Base-by-base conservation (phyloP, 2,113 vertebrate species). In the Notarius lentiginosus region DNA sequence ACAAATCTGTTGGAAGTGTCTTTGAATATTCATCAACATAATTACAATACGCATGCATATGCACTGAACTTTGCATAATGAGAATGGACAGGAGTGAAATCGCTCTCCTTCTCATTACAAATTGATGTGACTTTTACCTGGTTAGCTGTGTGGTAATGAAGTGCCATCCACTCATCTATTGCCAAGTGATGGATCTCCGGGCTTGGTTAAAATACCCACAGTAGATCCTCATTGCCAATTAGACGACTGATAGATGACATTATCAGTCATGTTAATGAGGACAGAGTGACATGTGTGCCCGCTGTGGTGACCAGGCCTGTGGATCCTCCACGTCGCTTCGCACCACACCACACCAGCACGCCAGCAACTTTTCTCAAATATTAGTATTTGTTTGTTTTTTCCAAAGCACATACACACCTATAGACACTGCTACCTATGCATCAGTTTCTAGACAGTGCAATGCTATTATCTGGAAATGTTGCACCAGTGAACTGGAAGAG, bases 231-330 rank as follows among this genome's bases (percentile, higher is more conserved):
- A 91, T 94, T 94, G 94, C 94, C 94, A 94, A 93, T 94, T 94
- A 93, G 93, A 92, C 92, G 93, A 92, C 94, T 92, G 92, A 90
- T 82, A 94, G 94, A 95, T 94, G 92, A 91, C 90, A 92, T 93
- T 92, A 95, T 95, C 95, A 93, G 92, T 95, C 95, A 95, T 92
- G 93, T 92, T 95, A 96, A 96, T 94, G 94, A 96, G 94, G 90
- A 83, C 88, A 7, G 81, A 86, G 66, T 86, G 89, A 90, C 89
- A 81, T 58, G 55, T 56, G 70, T 90, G 87, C 89, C 84, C 76
- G 84, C 87, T 90, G 87, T 86, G 87, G 82, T 90, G 84, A 84
- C 83, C 84, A 83, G 82, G 55, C 87, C 89, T 76, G 20, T 34
- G 84, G 85, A 85, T 79, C 84, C 63, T 68, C 65, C 20, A 41